phyloP scores from a whole-genome alignment of 2,888 invertebrate genomes.

The Orthosia gracilis region DNA sequence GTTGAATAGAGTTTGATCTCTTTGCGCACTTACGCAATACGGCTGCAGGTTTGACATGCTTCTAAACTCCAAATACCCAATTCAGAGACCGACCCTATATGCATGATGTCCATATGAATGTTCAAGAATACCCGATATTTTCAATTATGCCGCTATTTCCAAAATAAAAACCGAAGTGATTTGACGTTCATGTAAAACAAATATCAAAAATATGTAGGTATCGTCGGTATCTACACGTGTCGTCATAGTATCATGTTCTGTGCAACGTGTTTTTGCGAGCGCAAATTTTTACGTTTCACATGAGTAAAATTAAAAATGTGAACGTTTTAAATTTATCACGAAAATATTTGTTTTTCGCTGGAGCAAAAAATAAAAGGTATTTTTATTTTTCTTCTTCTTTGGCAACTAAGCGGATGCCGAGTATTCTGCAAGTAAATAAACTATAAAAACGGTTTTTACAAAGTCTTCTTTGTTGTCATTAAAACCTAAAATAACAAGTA shows the following conservation, averaged over 20 bases:
- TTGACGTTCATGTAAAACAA: constrained; percentile 2
- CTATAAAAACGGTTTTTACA: too few relatives aligned
- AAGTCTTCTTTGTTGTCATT: too few relatives aligned
- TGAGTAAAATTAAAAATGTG: constrained; percentile 30
- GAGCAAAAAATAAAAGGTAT: too few relatives aligned
- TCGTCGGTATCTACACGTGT: background rate
- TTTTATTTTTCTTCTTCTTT: too few relatives aligned
- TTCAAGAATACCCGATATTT: background rate
- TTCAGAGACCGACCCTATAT: too few relatives aligned
- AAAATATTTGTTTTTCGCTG: constrained; percentile 49
- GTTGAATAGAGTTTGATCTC: too few relatives aligned
- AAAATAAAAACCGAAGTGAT: constrained; percentile 4
- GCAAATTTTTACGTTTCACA: constrained; percentile 37
- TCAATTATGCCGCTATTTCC: background rate
- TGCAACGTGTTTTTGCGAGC: constrained; percentile 34
- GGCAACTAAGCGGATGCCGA: too few relatives aligned
- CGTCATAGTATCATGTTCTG: constrained; percentile 14
- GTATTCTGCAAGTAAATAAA: too few relatives aligned
- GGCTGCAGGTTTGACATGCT: too few relatives aligned
- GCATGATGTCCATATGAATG: background rate
- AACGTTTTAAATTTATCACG: constrained; percentile 47
- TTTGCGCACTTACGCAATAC: too few relatives aligned
- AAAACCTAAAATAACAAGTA: too few relatives aligned
- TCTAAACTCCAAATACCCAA: too few relatives aligned
- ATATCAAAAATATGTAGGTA: constrained; percentile 23